Evolutionary conservation across 1,140 invertebrate species (phyloP).

Genomic region (Andrena cerasifolii): DNA sequence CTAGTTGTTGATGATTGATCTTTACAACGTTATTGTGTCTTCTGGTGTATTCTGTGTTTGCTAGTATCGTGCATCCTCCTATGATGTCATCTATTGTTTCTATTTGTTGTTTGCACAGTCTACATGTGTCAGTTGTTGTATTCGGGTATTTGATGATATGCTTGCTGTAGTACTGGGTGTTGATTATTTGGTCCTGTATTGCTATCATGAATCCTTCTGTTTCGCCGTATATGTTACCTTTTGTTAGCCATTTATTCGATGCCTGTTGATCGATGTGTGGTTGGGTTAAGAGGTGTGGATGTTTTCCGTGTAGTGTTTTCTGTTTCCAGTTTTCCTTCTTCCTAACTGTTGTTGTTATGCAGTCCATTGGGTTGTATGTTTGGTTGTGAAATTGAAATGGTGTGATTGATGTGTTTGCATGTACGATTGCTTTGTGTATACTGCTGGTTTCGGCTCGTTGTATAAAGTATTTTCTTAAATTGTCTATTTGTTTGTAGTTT

Average conservation of each 20-base stretch:
- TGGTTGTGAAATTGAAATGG: not conserved
- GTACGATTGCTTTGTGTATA: no score
- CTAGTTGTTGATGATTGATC: not conserved
- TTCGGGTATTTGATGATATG: no score
- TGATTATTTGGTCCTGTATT: not conserved
- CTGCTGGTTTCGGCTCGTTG: not conserved
- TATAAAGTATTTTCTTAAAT: constrained; percentile 5
- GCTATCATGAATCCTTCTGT: constrained; percentile 1
- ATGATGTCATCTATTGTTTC: constrained; percentile 3
- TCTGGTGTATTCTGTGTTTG: not conserved
- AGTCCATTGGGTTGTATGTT: not conserved
- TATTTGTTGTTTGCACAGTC: not conserved
- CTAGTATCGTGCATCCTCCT: not conserved
- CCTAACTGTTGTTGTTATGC: not conserved
- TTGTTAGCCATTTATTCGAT: not conserved
- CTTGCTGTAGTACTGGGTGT: not conserved
- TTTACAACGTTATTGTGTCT: not conserved
- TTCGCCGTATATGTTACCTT: not conserved
- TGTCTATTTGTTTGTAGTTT: constrained; percentile 1
- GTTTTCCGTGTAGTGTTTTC: not conserved
- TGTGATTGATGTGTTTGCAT: no score
- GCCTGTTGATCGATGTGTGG: not conserved
- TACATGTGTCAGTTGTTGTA: no score
- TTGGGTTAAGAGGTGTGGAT: not conserved
- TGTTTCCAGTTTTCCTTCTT: no score